These are phyloP conservation scores for Cheiracanthium punctorium DNA, from an alignment of 2,888 invertebrate genomes.

Conservation along the genomic window DNA sequence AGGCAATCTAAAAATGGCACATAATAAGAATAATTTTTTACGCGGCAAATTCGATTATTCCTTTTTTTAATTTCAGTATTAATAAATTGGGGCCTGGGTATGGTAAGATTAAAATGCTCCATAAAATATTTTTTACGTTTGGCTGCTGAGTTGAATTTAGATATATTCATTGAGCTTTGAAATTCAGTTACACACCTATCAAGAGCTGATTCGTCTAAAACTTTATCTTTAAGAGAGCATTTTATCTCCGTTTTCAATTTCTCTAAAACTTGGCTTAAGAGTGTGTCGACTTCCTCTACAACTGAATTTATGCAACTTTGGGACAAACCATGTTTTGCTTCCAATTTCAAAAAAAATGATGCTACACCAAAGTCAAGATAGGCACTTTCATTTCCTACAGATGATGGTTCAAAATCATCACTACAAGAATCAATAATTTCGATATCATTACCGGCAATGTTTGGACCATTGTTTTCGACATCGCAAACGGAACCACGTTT, in stretches of 20 bases:
- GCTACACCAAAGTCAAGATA: background rate
- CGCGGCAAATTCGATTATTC: background rate
- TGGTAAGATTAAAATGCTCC: background rate
- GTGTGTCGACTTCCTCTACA: slow-evolving; percentile 1
- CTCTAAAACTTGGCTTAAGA: background rate
- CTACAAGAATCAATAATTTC: background rate
- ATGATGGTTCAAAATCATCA: background rate
- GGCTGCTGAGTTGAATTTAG: slow-evolving; percentile 2
- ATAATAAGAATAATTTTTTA: slow-evolving; percentile 2
- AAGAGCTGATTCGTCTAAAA: background rate
- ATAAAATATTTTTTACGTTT: slow-evolving; percentile 23
- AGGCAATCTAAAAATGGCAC: slow-evolving; percentile 16
- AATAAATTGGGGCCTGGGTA: background rate
- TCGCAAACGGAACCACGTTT: no score
- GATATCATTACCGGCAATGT: background rate
- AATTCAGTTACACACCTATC: background rate
- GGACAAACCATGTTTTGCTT: slow-evolving; percentile 26
- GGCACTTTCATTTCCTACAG: background rate
- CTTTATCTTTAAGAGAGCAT: background rate
- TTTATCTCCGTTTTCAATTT: background rate
- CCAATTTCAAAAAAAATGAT: slow-evolving; percentile 25
- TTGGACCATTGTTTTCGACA: background rate
- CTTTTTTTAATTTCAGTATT: slow-evolving; percentile 1
- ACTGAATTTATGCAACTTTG: slow-evolving; percentile 8
- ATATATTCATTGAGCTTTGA: background rate